Percentiles rank a stretch among this genome's conserved stretches.
phyloP scores from a whole-genome alignment of 2,888 invertebrate species.

The Cynaeus angustus region DNA sequence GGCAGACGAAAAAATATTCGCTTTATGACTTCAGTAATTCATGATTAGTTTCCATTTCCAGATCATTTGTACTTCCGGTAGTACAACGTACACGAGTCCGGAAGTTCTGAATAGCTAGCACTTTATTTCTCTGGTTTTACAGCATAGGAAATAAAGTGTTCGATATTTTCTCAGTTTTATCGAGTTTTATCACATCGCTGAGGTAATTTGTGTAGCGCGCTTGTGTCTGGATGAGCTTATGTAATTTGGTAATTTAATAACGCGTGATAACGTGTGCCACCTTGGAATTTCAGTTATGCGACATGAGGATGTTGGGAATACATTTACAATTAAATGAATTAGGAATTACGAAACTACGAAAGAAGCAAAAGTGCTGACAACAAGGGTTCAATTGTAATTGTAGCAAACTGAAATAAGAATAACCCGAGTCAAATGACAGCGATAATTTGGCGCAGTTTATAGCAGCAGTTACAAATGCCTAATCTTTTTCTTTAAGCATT shows the following conservation, averaged over 20 bases:
- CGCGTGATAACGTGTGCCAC: constrained; percentile 45
- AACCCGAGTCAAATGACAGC: too few relatives aligned
- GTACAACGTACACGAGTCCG: constrained; percentile 50
- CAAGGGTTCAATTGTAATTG: too few relatives aligned
- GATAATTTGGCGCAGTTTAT: too few relatives aligned
- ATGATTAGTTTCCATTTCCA: constrained; percentile 58
- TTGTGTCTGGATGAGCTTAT: constrained; percentile 48
- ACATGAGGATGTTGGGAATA: constrained; percentile 4
- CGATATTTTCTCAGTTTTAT: constrained; percentile 55
- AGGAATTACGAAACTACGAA: too few relatives aligned
- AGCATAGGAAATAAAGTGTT: constrained; percentile 53
- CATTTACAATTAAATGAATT: constrained; percentile 18
- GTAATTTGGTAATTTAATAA: constrained; percentile 55
- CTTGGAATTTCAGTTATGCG: constrained; percentile 22
- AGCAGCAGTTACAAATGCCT: too few relatives aligned
- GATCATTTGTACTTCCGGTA: constrained; percentile 56
- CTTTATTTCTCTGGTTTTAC: constrained; percentile 56
- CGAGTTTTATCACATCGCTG: constrained; percentile 53
- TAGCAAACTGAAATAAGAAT: too few relatives aligned
- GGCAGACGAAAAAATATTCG: constrained; percentile 18
- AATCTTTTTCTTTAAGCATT: too few relatives aligned
- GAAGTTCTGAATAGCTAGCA: constrained; percentile 50
- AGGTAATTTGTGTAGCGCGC: constrained; percentile 56
- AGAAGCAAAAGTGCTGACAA: too few relatives aligned
- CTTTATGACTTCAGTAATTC: constrained; percentile 51